Base-by-base conservation (phyloP, 1,140 invertebrate genomes). In the Idris sp. region DNA sequence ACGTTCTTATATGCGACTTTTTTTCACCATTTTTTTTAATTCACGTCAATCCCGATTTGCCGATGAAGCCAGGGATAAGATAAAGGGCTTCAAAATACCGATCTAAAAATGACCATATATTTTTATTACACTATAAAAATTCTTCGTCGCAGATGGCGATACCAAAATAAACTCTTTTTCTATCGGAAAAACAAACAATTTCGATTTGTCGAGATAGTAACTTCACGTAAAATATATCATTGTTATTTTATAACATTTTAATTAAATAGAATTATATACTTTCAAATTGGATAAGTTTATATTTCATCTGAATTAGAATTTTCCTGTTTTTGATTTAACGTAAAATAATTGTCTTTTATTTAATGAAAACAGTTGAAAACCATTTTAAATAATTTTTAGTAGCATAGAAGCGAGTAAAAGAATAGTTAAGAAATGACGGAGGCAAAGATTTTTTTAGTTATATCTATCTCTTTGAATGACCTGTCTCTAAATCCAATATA, bases 91-190 rank as follows among this genome's bases (percentile, higher is more conserved):
- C 33, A 41, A 11, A 46, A 46, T 61, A 25, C 33, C 71, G 77
- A 79, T 80, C 46, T 61, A 81, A 74, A 59, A 49, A 36, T 61
- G 74, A 43, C 36, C 62, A 78, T 67, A 78, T 80, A 80, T 80
- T 85, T 84, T 84, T 84, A 81, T 81, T 79, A 78, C 41, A 59
- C 82, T 65, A 83, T 85, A 81, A 85, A 86, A 85, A 86, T 86
- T 84, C 82, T 68, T 81, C 53, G 67, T 56, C 41, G 67, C 48
- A 3, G 56, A n/a, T n/a, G 53, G 35, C 51, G 49, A 36, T 25
- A 5, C 11, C 6, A 62, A 31, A 46, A 49, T 38, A 49, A 30
- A 36, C 9, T 22, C 6, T 22, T 22, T 22, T 22, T 22, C 19
- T 22, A n/a, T n/a, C n/a, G 19, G 6, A 6, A 2, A 22, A 2